Conservation (phyloP, 2,113 vertebrate genomes). For the Crotalus viridis region DNA sequence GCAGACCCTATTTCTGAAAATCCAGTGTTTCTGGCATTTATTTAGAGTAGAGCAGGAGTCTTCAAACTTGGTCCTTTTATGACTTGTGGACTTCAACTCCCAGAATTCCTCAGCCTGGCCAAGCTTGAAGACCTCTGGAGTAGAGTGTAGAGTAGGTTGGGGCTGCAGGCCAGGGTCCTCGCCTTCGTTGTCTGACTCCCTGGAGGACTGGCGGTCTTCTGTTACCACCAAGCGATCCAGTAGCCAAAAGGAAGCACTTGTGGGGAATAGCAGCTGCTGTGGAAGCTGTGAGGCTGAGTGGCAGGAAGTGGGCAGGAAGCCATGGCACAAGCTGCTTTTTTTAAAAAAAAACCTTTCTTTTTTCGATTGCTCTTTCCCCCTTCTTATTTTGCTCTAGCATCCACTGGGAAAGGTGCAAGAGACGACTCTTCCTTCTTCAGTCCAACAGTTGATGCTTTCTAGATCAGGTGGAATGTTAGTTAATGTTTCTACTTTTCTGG, state of each 20-base stretch:
- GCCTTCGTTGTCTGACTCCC: background rate
- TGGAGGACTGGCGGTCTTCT: background rate
- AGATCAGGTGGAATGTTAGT: background rate
- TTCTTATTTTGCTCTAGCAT: background rate
- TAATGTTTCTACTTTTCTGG: background rate
- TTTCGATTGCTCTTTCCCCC: background rate
- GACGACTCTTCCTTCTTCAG: background rate
- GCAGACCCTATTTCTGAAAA: background rate
- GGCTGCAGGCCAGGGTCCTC: background rate
- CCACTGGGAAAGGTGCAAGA: background rate
- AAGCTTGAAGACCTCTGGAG: too few species aligned
- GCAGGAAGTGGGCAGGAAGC: slow-evolving; percentile 32
- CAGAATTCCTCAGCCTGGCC: too few species aligned
- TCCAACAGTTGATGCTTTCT: background rate
- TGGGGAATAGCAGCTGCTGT: background rate
- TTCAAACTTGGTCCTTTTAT: too few species aligned
- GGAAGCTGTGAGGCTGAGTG: background rate
- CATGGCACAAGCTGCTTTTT: background rate
- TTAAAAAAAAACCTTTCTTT: background rate
- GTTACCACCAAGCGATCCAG: background rate
- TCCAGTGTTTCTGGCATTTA: background rate
- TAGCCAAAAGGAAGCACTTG: slow-evolving; percentile 13
- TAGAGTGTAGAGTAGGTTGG: background rate
- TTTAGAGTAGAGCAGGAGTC: background rate
- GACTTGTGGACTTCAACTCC: too few species aligned